Evolutionary conservation across 2,888 invertebrate species (phyloP).

Genomic region (Argyresthia goedartella): DNA sequence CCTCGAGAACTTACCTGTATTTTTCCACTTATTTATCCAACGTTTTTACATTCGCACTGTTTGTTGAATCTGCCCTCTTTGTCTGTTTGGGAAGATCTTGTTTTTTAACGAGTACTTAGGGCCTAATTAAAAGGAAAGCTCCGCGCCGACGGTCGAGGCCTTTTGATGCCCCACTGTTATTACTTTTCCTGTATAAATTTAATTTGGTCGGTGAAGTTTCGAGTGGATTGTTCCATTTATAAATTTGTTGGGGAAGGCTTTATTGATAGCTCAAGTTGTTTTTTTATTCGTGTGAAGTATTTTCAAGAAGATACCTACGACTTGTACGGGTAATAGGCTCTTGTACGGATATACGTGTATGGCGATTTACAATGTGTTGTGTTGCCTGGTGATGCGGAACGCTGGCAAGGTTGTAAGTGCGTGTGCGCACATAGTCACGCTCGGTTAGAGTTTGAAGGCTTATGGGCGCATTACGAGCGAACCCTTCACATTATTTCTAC

Average conservation of each 20-base stretch:
- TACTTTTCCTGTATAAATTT: conserved; percentile 65
- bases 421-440: conserved; percentile 26
- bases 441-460: conserved; percentile 17
- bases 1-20: conserved; percentile 70
- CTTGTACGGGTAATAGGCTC: too few relatives aligned
- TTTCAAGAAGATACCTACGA: conserved; percentile 11
- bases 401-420: conserved; percentile 14
- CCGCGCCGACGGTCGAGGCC: conserved; percentile 60
- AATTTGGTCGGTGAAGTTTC: conserved; percentile 59
- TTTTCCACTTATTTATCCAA: conserved; percentile 70
- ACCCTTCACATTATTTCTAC: not conserved
- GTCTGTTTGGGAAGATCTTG: conserved; percentile 64
- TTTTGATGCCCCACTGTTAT: conserved; percentile 66
- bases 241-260: conserved; percentile 19
- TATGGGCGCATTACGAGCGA: not conserved
- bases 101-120: conserved; percentile 70
- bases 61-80: conserved; percentile 60
- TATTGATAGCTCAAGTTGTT: not conserved
- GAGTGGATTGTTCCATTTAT: conserved; percentile 43
- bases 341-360: not conserved
- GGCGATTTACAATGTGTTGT: not conserved
- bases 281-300: conserved; percentile 4
- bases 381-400: conserved; percentile 3
- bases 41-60: conserved; percentile 67
- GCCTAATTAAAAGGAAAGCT: conserved; percentile 70